phyloP scores from a whole-genome alignment of 2,797 vertebrate species.

The Antrozous pallidus region DNA sequence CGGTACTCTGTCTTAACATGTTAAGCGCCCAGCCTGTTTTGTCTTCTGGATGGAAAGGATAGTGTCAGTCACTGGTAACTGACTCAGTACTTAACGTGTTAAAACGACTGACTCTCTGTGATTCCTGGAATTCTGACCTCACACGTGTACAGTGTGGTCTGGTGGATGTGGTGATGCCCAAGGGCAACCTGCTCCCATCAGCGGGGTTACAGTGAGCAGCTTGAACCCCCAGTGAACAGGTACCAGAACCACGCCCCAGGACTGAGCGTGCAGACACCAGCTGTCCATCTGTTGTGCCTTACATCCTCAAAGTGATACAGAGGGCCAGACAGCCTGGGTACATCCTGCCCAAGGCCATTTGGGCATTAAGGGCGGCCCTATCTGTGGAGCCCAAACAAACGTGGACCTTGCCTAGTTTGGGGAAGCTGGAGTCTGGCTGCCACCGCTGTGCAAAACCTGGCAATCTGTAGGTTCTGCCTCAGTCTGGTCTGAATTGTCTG shows the following conservation, averaged over 20 bases:
- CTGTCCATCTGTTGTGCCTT: accelerated
- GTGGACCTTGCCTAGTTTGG: no score
- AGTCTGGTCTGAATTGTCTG: no score
- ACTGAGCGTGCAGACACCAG: accelerated
- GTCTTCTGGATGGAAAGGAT: no score
- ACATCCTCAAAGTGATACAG: background rate
- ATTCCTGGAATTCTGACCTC: background rate
- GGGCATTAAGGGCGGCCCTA: background rate
- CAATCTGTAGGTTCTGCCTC: background rate
- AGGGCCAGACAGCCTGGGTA: background rate
- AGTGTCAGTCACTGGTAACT: no score
- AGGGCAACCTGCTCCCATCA: accelerated
- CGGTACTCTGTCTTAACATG: background rate
- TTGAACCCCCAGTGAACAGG: no score
- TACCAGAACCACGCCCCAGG: background rate
- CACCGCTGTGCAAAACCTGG: accelerated
- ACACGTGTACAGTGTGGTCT: accelerated
- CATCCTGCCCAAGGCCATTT: background rate
- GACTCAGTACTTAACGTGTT: no score
- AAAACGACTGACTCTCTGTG: background rate
- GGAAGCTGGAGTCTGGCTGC: background rate
- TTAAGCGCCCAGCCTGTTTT: no score
- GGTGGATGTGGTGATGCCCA: accelerated
- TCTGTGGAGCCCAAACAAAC: background rate
- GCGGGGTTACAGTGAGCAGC: no score